Evolutionary conservation across 2,888 invertebrate species (phyloP).

Genomic region (Melieria omissa): DNA sequence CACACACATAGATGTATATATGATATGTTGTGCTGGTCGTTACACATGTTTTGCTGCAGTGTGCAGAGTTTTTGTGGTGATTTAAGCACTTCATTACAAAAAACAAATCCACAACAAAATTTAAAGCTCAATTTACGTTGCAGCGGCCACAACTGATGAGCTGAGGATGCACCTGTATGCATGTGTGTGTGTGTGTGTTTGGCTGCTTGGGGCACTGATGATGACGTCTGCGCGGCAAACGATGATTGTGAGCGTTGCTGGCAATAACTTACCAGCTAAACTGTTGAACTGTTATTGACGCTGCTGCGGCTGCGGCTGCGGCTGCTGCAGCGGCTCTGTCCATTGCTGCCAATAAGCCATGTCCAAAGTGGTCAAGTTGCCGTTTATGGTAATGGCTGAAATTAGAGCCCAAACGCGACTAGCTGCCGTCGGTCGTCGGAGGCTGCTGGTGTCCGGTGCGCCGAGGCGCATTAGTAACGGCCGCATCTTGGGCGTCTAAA

Average conservation of each 20-base stretch:
- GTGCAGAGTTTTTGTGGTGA: not conserved
- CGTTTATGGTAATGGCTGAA: constrained; percentile 62
- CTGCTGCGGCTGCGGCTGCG: constrained; percentile 40
- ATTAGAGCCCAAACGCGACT: constrained; percentile 54
- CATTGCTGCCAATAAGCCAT: constrained; percentile 55
- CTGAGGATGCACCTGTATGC: not conserved
- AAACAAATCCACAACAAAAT: constrained; percentile 29
- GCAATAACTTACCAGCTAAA: constrained; percentile 21
- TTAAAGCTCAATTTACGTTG: constrained; percentile 51
- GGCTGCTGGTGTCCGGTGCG: constrained; percentile 4
- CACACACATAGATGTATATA: not conserved
- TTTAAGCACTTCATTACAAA: constrained; percentile 28
- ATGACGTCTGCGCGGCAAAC: constrained; percentile 13
- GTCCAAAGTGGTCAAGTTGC: constrained; percentile 58
- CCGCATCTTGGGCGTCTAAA: constrained; percentile 24
- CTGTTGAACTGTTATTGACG: constrained; percentile 13
- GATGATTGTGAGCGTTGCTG: constrained; percentile 8
- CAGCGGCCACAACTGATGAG: constrained; percentile 18
- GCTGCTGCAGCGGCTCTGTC: constrained; percentile 38
- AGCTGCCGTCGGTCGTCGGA: constrained; percentile 1
- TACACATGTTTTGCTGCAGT: not conserved
- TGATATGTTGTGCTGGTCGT: not conserved
- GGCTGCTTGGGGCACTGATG: constrained; percentile 1
- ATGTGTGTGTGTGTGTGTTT: not conserved
- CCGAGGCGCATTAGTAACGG: constrained; percentile 22